A percentile compares a stretch with the other conserved stretches of the same genome.
Conservation (phyloP, 1,140 invertebrate species). For the Babylonia areolata region DNA sequence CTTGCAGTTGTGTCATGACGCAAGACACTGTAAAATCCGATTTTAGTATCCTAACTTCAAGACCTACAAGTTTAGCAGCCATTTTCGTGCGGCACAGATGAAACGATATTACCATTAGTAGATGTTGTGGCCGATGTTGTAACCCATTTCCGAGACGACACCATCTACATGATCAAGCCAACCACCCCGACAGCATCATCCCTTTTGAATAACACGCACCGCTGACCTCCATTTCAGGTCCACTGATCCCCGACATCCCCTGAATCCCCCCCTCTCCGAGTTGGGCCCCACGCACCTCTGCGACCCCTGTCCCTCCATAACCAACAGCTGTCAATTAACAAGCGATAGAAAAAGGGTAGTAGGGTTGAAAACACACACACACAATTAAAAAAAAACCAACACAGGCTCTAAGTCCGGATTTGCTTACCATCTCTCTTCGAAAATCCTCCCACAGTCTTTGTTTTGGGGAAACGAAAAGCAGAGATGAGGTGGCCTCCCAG, state of each 20-base stretch:
- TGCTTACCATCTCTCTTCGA: constrained; percentile 6
- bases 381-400: no score
- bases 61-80: no score
- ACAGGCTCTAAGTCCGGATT: not conserved
- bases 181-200: not conserved
- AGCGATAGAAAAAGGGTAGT: not conserved
- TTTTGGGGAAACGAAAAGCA: not conserved
- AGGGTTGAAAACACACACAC: no score
- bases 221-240: not conserved
- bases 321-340: not conserved
- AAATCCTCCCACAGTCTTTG: not conserved
- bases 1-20: no score
- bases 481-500: not conserved
- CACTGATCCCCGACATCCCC: not conserved
- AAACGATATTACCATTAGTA: no score
- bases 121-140: no score
- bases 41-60: no score
- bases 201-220: not conserved
- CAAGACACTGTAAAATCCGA: no score
- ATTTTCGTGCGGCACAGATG: no score
- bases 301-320: not conserved
- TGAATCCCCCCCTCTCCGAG: not conserved
- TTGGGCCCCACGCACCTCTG: not conserved
- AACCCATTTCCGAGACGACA: no score
- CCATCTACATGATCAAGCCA: no score